A percentile compares a stretch with the other conserved stretches of the same genome.
Evolutionary conservation across 2,888 invertebrate species (phyloP).

Genomic region (Protodeltote pygarga): DNA sequence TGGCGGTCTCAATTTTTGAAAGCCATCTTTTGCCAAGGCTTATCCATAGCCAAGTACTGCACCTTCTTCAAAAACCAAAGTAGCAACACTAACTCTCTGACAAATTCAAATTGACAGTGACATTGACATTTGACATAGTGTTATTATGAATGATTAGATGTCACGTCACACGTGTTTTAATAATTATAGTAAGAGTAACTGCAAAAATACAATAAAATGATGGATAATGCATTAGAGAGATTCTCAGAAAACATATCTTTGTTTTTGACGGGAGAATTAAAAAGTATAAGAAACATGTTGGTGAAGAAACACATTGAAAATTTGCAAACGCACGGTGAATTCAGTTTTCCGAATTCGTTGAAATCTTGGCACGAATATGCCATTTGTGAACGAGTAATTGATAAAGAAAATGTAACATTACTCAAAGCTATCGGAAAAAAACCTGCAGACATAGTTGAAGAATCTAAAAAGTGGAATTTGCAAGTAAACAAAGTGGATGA

Average conservation of each 20-base stretch:
- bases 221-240: slow-evolving; percentile 58
- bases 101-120: too few species aligned
- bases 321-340: slow-evolving; percentile 87
- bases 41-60: too few species aligned
- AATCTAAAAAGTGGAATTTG: slow-evolving; percentile 81
- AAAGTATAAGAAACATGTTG: slow-evolving; percentile 56
- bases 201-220: slow-evolving; percentile 45
- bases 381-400: slow-evolving; percentile 27
- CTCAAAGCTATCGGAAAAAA: slow-evolving; percentile 65
- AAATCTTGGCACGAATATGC: slow-evolving; percentile 86
- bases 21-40: too few species aligned
- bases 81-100: too few species aligned
- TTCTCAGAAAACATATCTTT: slow-evolving; percentile 60
- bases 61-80: too few species aligned
- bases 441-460: slow-evolving; percentile 65
- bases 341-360: slow-evolving; percentile 87
- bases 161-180: slow-evolving; percentile 28
- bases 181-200: not conserved
- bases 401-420: slow-evolving; percentile 49
- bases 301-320: slow-evolving; percentile 88
- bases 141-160: too few species aligned
- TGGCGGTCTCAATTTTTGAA: too few species aligned
- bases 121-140: too few species aligned
- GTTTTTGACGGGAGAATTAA: slow-evolving; percentile 56
- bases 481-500: slow-evolving; percentile 71